Base-by-base conservation (phyloP, 2,888 invertebrate species). In the Amphipyra berbera region DNA sequence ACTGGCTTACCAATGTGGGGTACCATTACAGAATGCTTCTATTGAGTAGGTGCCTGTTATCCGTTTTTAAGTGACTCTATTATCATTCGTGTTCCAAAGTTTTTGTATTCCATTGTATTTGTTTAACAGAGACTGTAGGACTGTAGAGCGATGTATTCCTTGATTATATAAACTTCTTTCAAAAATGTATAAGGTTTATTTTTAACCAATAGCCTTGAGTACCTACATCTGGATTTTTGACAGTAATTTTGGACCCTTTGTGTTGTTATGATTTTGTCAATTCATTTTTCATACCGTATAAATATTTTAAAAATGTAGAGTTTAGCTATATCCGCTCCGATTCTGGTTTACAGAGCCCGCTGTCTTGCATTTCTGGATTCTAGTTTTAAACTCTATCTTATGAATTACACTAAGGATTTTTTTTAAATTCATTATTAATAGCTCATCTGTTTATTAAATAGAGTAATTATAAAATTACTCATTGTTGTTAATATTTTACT, bases 1-100 rank as follows among this genome's bases (percentile, higher is more conserved):
- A 88, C 88, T 89, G 86, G 87, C 87, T 87, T 76, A 81, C 88
- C 90, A 88, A 90, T 90, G 90, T 90, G 87, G 91, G 89, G 88
- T 86, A 89, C 87, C 81, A 86, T 88, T 87, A 88, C 83, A 82
- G 76, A 86, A 82, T 81, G 81, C 73, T 77, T 79, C 86, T 89
- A 91, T 92, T 90, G 86, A 90, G 80, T 56, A 52, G 46, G 47
- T 62, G 75, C 60, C 57, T 57, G 56, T 68, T 73, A 65, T 69
- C 54, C 65, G 50, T 58, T 76, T 76, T 72, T 68, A 78, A 79
- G 75, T 70, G 81, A 75, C 65, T 78, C 75, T 81, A 80, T 84
- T 82, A 75, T 80, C 68, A 48, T 75, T 74, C 68, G 69, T 82
- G 81, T 83, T 81, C 73, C 71, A 62, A 78, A 44, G 35, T 40